Conservation (phyloP, 2,888 invertebrate species). For the Catonia carolina region DNA sequence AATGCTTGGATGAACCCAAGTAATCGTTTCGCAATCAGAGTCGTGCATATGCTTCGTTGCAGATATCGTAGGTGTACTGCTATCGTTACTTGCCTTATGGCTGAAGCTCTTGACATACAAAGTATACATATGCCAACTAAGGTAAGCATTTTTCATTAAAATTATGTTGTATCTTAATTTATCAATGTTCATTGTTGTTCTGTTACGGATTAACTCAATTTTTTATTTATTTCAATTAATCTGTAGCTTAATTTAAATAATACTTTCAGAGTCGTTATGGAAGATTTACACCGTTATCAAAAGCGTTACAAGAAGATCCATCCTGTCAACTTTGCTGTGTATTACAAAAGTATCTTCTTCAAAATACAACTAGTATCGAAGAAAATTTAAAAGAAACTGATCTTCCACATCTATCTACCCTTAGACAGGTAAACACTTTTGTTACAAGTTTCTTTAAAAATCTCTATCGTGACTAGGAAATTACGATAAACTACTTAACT, state of each 20-base stretch:
- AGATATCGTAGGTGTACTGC: conserved; percentile 75
- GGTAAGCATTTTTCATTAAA: conserved; percentile 44
- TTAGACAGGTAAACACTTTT: conserved; percentile 89
- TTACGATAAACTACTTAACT: no score
- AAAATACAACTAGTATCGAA: conserved; percentile 70
- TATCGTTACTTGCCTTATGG: conserved; percentile 91
- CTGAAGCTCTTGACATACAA: conserved; percentile 83
- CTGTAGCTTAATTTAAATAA: no score
- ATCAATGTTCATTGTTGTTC: no score
- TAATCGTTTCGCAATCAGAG: conserved; percentile 79
- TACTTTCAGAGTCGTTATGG: conserved; percentile 82
- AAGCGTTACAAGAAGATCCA: conserved; percentile 90
- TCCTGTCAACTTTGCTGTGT: conserved; percentile 90
- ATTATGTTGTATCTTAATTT: no score
- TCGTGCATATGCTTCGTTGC: conserved; percentile 71
- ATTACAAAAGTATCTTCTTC: conserved; percentile 73
- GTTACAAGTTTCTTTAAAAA: no score
- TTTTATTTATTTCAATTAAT: no score
- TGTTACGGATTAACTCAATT: background rate
- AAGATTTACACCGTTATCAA: conserved; percentile 78
- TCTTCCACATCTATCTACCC: conserved; percentile 78
- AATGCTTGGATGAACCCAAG: conserved; percentile 98
- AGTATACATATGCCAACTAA: conserved; percentile 73
- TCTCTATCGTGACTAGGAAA: no score
- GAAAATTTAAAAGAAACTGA: conserved; percentile 74